These are phyloP conservation scores for Drosophila quinaria DNA, from an alignment of 2,888 invertebrate species.

Conservation along the genomic window DNA sequence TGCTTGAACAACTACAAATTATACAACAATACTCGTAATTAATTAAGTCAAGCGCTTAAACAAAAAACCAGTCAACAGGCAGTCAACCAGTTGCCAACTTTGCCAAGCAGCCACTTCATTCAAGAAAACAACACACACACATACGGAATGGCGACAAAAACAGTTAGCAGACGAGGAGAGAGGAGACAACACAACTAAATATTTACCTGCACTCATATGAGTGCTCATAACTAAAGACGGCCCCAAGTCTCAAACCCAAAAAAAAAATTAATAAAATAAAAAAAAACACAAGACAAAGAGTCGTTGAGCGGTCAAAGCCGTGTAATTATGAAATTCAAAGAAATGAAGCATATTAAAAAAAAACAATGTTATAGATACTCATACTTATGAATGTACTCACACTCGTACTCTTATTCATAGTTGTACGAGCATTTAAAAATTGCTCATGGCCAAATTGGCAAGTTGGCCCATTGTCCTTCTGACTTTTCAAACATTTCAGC, in stretches of 20 bases:
- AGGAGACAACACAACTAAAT: slow-evolving; percentile 35
- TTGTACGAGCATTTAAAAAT: slow-evolving; percentile 1
- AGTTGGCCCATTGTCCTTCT: slow-evolving; percentile 4
- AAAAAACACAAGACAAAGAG: slow-evolving; percentile 26
- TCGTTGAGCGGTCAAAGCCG: slow-evolving; percentile 79
- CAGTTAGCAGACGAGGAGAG: slow-evolving; percentile 31
- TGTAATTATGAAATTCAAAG: slow-evolving; percentile 81
- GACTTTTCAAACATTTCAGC: slow-evolving; percentile 1
- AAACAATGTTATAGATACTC: slow-evolving; percentile 50
- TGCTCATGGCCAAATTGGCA: slow-evolving; percentile 10
- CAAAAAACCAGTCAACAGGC: slow-evolving; percentile 40
- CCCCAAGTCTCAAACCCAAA: slow-evolving; percentile 26
- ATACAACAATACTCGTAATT: slow-evolving; percentile 77
- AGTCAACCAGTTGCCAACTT: slow-evolving; percentile 47
- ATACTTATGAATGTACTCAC: not conserved
- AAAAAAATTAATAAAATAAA: not conserved
- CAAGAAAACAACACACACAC: slow-evolving; percentile 55
- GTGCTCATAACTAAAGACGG: slow-evolving; percentile 53
- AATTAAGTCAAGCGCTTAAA: slow-evolving; percentile 67
- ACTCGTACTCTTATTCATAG: not conserved
- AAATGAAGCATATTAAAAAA: slow-evolving; percentile 69
- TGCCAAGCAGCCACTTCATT: slow-evolving; percentile 64
- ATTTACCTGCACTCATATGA: slow-evolving; percentile 44
- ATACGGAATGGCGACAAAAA: slow-evolving; percentile 62
- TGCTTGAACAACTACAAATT: slow-evolving; percentile 69